Conservation (phyloP, 2,797 vertebrate species). For the Microcaecilia unicolor region DNA sequence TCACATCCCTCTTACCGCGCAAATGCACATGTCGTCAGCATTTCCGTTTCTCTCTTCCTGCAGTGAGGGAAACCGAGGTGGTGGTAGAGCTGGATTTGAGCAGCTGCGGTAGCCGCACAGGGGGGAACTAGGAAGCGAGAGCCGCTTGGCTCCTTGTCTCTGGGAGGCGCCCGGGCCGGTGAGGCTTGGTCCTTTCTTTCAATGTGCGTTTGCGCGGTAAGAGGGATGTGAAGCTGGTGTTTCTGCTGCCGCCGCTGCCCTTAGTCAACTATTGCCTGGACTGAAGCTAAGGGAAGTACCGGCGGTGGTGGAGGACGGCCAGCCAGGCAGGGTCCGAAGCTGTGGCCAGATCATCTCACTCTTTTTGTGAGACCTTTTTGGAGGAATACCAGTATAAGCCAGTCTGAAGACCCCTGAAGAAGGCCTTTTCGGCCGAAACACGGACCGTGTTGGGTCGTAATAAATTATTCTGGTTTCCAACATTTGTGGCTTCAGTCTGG, state of each 20-base stretch:
- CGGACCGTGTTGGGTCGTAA: too few relatives aligned
- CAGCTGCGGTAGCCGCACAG: too few relatives aligned
- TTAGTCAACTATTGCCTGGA: neutral
- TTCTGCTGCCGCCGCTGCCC: neutral
- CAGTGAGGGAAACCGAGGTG: conserved; percentile 16
- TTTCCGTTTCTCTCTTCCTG: conserved; percentile 48
- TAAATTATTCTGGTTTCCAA: too few relatives aligned
- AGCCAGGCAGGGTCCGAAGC: neutral
- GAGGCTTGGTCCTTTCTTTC: conserved; percentile 16
- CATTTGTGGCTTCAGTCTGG: too few relatives aligned
- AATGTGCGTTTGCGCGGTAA: neutral
- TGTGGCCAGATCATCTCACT: too few relatives aligned
- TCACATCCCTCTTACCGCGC: neutral
- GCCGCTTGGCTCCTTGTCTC: neutral
- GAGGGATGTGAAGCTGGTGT: neutral
- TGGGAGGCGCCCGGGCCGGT: neutral
- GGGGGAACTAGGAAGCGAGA: too few relatives aligned
- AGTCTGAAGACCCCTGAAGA: too few relatives aligned
- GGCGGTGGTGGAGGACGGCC: conserved; percentile 3
- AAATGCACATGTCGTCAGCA: neutral
- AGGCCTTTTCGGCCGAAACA: too few relatives aligned
- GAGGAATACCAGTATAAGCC: too few relatives aligned
- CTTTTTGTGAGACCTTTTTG: too few relatives aligned
- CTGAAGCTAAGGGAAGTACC: neutral
- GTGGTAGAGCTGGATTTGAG: neutral